A percentile compares a stretch with the other conserved stretches of the same genome.
Conservation (phyloP, 2,113 vertebrate species). For the Etia nguti region DNA sequence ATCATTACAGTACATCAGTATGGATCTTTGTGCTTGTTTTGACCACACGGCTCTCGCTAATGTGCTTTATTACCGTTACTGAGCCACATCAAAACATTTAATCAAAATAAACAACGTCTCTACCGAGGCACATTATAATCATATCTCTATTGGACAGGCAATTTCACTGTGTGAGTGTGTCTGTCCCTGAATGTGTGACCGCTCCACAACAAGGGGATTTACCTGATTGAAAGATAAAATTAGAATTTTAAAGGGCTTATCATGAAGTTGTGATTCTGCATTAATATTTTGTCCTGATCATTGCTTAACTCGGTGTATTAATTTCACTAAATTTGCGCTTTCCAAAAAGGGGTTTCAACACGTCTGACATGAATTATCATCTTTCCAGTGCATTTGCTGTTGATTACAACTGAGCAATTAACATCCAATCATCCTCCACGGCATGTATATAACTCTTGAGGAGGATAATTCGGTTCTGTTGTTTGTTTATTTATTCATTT, state of each 20-base stretch:
- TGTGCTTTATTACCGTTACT: slow-evolving; percentile 45
- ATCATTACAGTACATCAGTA: neutral
- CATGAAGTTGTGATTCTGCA: neutral
- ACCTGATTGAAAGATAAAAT: slow-evolving; percentile 13
- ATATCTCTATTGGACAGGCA: slow-evolving; percentile 25
- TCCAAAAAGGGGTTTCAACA: neutral
- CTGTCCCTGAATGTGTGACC: neutral
- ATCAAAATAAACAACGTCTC: slow-evolving; percentile 59
- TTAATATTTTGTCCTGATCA: neutral
- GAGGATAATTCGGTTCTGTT: neutral
- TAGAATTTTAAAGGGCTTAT: neutral
- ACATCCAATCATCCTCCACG: neutral
- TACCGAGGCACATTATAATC: slow-evolving; percentile 37
- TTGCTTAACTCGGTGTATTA: neutral
- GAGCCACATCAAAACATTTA: slow-evolving; percentile 38
- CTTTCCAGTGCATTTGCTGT: neutral
- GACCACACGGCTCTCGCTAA: slow-evolving; percentile 21
- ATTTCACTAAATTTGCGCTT: neutral
- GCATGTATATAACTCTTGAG: neutral
- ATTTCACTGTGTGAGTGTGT: neutral
- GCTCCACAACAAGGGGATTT: neutral
- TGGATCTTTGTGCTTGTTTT: neutral
- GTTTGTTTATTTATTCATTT: neutral
- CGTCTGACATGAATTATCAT: neutral
- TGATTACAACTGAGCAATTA: neutral